Percentiles rank a stretch among this genome's conserved stretches.
phyloP scores from a whole-genome alignment of 37 sponge, comb jelly and placozoan species.

The Oscarella lobularis region DNA sequence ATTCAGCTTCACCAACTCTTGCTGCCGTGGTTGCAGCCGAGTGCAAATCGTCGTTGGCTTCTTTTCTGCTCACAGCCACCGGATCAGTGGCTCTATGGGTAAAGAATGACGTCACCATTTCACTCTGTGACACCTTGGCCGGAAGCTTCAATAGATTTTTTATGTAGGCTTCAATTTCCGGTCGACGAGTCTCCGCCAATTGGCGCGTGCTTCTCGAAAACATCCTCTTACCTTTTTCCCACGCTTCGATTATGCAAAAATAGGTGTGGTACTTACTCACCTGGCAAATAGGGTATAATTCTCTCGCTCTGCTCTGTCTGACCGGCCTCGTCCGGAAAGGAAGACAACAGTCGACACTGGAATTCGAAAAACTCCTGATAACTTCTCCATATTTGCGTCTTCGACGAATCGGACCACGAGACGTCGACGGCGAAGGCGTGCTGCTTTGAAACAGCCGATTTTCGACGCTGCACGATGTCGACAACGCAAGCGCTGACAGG shows the following conservation, averaged over 20 bases:
- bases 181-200: slow-evolving; percentile 54
- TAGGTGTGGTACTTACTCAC: not conserved
- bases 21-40: not conserved
- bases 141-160: slow-evolving; percentile 30
- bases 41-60: not conserved
- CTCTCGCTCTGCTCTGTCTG: slow-evolving; percentile 12
- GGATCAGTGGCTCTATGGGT: not conserved
- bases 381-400: slow-evolving; percentile 28
- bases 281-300: slow-evolving; percentile 57
- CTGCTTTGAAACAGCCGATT: not conserved
- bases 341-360: slow-evolving; percentile 54
- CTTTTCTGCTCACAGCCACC: not conserved
- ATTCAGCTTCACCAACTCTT: too few relatives aligned
- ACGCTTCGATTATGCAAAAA: not conserved
- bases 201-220: slow-evolving; percentile 32
- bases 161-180: slow-evolving; percentile 45
- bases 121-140: slow-evolving; percentile 12
- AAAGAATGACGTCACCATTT: slow-evolving; percentile 30
- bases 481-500: not conserved
- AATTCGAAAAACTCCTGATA: slow-evolving; percentile 72
- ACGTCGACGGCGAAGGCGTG: slow-evolving; percentile 43
- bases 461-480: not conserved
- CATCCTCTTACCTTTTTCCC: slow-evolving; percentile 32
- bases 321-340: slow-evolving; percentile 69
- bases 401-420: slow-evolving; percentile 42